Evolutionary conservation across 2,888 invertebrate species (phyloP).

Genomic region (Nemoura dubitans): DNA sequence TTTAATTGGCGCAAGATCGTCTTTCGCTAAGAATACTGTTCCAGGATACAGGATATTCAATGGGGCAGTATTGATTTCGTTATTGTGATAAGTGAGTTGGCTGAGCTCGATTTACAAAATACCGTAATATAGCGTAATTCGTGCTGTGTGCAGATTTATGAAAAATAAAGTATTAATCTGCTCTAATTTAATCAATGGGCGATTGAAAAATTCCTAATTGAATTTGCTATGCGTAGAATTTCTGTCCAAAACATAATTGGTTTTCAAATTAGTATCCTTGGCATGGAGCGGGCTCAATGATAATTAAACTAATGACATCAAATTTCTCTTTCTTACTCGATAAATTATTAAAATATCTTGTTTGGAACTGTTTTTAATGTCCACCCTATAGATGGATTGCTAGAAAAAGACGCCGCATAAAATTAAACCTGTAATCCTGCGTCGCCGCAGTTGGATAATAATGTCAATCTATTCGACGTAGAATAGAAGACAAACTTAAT

Average conservation of each 20-base stretch:
- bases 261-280: neutral
- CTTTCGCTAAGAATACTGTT: too few relatives aligned
- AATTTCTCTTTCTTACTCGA: neutral
- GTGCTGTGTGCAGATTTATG: neutral
- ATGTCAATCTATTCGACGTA: neutral
- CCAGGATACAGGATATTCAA: neutral
- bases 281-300: neutral
- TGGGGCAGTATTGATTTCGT: neutral
- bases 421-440: neutral
- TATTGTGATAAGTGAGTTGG: neutral
- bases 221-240: neutral
- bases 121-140: neutral
- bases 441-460: neutral
- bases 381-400: neutral
- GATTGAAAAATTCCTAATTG: neutral
- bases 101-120: neutral
- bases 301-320: conserved; percentile 7
- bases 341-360: neutral
- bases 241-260: neutral
- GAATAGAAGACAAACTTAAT: neutral
- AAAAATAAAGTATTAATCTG: neutral
- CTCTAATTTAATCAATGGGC: neutral
- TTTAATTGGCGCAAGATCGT: neutral
- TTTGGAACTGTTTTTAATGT: neutral
- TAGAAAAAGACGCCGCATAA: neutral